Percentiles rank a stretch among this genome's conserved stretches.
These are phyloP conservation scores for Elegia similella DNA, from an alignment of 2,888 invertebrate genomes.

Conservation along the genomic window DNA sequence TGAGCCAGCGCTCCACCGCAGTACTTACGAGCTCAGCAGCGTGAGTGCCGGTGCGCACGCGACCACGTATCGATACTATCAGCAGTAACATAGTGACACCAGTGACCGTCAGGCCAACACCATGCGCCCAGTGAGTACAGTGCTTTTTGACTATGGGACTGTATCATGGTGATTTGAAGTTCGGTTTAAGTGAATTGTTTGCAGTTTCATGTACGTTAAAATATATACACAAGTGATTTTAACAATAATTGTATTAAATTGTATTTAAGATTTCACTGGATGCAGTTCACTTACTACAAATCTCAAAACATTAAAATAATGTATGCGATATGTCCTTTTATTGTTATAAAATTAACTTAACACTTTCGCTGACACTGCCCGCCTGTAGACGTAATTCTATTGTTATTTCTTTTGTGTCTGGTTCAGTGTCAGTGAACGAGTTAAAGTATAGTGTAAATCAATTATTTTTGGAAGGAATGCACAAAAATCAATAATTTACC, in stretches of 20 bases:
- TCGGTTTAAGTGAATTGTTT: slow-evolving; percentile 4
- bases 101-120: slow-evolving; percentile 40
- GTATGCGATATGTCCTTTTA: background rate
- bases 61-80: slow-evolving; percentile 8
- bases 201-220: background rate
- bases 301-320: background rate
- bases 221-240: background rate
- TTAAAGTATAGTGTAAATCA: too few relatives aligned
- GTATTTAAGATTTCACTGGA: background rate
- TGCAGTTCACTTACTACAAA: background rate
- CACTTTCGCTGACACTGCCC: too few relatives aligned
- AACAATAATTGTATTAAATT: background rate
- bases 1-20: slow-evolving; percentile 37
- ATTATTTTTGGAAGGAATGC: too few relatives aligned
- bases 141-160: slow-evolving; percentile 11
- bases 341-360: too few relatives aligned
- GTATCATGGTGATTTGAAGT: background rate
- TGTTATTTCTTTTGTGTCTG: too few relatives aligned
- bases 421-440: too few relatives aligned
- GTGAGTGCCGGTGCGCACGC: slow-evolving; percentile 45
- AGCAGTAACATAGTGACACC: slow-evolving; percentile 30
- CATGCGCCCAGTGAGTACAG: slow-evolving; percentile 69
- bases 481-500: background rate
- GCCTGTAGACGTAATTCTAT: too few relatives aligned
- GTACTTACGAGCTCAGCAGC: slow-evolving; percentile 47